Evolutionary conservation across 1,140 invertebrate genomes (phyloP).

Genomic region (Oreohelix idahoensis): DNA sequence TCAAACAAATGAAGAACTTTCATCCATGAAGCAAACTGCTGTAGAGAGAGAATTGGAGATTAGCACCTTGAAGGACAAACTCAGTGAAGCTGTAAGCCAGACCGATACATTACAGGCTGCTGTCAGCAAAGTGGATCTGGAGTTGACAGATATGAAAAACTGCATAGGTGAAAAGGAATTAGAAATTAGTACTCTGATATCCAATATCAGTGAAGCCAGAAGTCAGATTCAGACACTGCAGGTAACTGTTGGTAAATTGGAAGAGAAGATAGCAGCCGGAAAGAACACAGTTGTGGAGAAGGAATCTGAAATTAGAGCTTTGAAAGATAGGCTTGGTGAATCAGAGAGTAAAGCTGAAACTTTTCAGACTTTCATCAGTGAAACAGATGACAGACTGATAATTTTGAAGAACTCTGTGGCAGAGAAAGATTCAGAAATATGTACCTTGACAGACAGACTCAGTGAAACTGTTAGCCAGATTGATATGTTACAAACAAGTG

Average conservation of each 20-base stretch:
- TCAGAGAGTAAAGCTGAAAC: neutral
- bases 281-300: neutral
- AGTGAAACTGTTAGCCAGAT: neutral
- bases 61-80: neutral
- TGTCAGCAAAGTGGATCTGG: neutral
- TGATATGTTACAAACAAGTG: neutral
- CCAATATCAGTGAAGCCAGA: neutral
- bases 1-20: conserved; percentile 21
- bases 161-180: neutral
- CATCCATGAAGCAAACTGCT: neutral
- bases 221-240: neutral
- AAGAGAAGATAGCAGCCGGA: too few species aligned
- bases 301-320: neutral
- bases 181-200: neutral
- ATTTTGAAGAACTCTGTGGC: neutral
- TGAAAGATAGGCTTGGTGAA: neutral
- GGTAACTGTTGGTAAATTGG: neutral
- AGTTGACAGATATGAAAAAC: neutral
- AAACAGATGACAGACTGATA: neutral
- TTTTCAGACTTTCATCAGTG: neutral
- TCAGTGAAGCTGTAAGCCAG: neutral
- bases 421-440: neutral
- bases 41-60: neutral
- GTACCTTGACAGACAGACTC: neutral
- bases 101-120: neutral